Percentiles rank a stretch among this genome's conserved stretches.
Evolutionary conservation across 2,888 invertebrate species (phyloP).

Genomic region (Cheilosia soror): DNA sequence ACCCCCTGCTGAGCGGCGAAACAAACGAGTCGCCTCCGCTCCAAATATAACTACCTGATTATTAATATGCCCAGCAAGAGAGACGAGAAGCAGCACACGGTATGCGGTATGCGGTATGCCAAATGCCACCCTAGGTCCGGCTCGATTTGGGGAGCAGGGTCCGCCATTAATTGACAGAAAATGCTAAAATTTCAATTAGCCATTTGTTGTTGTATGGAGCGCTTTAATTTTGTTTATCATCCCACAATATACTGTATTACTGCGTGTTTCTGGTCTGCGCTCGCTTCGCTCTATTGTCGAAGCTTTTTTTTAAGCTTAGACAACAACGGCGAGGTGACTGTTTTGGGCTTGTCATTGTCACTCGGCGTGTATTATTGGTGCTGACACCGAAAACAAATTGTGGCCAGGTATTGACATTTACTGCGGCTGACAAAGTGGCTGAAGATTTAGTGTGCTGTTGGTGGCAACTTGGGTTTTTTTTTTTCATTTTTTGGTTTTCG

Average conservation of each 20-base stretch:
- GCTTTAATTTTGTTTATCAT: slow-evolving; percentile 71
- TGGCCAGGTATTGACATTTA: slow-evolving; percentile 74
- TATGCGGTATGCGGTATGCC: slow-evolving; percentile 2
- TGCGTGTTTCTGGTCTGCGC: slow-evolving; percentile 7
- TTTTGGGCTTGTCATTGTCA: slow-evolving; percentile 70
- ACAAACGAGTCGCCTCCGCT: slow-evolving; percentile 75
- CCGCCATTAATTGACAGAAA: slow-evolving; percentile 70
- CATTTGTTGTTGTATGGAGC: slow-evolving; percentile 32
- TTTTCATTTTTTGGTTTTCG: slow-evolving; percentile 14
- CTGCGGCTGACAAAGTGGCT: slow-evolving; percentile 70
- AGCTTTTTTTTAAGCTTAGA: slow-evolving; percentile 43
- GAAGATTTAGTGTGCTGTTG: slow-evolving; percentile 67
- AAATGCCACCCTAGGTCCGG: slow-evolving; percentile 52
- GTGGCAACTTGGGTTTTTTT: slow-evolving; percentile 42
- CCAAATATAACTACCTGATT: slow-evolving; percentile 75
- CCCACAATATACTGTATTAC: slow-evolving; percentile 37
- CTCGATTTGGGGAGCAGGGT: slow-evolving; percentile 21
- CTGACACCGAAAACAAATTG: slow-evolving; percentile 75
- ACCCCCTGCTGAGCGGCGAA: slow-evolving; percentile 72
- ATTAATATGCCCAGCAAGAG: slow-evolving; percentile 66
- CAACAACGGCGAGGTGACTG: slow-evolving; percentile 17
- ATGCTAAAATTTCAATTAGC: slow-evolving; percentile 74
- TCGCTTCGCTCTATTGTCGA: slow-evolving; percentile 27
- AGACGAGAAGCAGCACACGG: slow-evolving; percentile 18
- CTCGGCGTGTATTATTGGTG: slow-evolving; percentile 69